Evolutionary conservation across 2,888 invertebrate genomes (phyloP).

Genomic region (Acanthosepion esculentum): DNA sequence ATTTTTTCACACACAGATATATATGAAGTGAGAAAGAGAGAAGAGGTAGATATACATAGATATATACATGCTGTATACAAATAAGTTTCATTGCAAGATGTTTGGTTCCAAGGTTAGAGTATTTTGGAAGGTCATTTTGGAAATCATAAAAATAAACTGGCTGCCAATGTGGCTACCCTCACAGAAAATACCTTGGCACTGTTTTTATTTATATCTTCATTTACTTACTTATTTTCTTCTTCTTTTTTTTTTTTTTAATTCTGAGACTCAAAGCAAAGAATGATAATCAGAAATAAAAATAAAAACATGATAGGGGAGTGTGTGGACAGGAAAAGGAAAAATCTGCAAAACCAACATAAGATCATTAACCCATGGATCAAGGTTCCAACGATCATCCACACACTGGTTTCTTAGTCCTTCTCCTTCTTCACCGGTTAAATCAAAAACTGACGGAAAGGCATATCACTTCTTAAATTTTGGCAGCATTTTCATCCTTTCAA

Average conservation of each 20-base stretch:
- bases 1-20: too few relatives aligned
- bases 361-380: background rate
- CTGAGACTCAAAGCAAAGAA: background rate
- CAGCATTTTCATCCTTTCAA: background rate
- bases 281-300: background rate
- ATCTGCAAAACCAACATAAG: background rate
- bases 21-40: too few relatives aligned
- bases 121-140: constrained; percentile 33
- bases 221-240: background rate
- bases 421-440: background rate
- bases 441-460: background rate
- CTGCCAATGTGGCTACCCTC: constrained; percentile 9
- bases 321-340: background rate
- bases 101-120: background rate
- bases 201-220: background rate
- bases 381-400: background rate
- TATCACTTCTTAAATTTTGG: constrained; percentile 8
- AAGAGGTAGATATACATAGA: too few relatives aligned
- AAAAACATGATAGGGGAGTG: background rate
- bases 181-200: constrained; percentile 33
- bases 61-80: background rate
- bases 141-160: constrained; percentile 8
- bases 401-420: background rate
- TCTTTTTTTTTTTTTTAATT: background rate
- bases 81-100: background rate